Evolutionary conservation across 1,140 invertebrate genomes (phyloP), one percentile per base, ranked within the genome.

Genomic region (Cyclina sinensis): DNA sequence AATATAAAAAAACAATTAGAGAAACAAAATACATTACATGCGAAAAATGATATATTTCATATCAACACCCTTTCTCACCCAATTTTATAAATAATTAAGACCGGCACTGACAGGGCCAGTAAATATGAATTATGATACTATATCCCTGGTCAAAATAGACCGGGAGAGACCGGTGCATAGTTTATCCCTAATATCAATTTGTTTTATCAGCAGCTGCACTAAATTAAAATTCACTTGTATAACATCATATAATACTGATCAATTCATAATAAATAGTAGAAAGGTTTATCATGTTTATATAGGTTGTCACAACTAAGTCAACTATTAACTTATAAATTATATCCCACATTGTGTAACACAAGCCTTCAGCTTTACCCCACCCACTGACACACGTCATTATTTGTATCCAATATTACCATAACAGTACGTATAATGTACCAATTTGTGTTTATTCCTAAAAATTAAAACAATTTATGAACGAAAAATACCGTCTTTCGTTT

Each of bases 1-100:
- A 65, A 65, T 65, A 65, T 65, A 65, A 65, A 65, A 65, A 65
- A 65, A 12, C n/a, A 65, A 65, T 65, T 12, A 65, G 59, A 65
- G 59, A 65, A 65, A 65, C 59, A 65, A 65, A 65, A 65, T 65
- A 65, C 59, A 65, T 65, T 65, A 65, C 30, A 65, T 65, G 59
- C 59, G 30, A 65, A 65, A 65, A 65, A 65, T 65, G n/a, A 65
- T 65, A 65, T 65, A 65, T 65, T 65, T 65, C 59, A 65, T 65
- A 65, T 65, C 59, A 65, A 65, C 59, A 65, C 59, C 59, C 59
- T 65, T 9, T 65, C 59, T 65, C 59, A 65, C n/a, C n/a, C 59
- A 65, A 65, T 65, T 65, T 65, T 65, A n/a, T n/a, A n/a, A 65
- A 65, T 65, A 65, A 65, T 65, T 65, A 65, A 65, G 59, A 65